A percentile compares a stretch with the other conserved stretches of the same genome.
Conservation (phyloP, 2,113 vertebrate species). For the Aspidoscelis tigris region DNA sequence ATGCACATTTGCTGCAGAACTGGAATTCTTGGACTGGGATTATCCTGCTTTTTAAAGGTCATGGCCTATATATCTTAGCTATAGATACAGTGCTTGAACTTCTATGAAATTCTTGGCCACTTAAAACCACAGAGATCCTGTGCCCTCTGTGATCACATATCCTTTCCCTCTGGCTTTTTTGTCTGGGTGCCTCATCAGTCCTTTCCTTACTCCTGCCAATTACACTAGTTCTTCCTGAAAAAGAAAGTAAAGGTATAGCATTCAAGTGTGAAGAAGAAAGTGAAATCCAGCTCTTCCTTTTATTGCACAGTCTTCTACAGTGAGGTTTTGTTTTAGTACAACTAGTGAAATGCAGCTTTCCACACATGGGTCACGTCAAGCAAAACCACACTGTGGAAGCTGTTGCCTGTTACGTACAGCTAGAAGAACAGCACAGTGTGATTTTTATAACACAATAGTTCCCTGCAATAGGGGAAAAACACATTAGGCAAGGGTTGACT, state of each 20-base stretch:
- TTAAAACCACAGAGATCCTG: background rate
- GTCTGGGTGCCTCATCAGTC: background rate
- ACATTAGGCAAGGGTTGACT: no score
- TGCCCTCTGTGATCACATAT: no score
- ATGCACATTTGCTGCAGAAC: background rate
- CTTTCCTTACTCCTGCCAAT: background rate
- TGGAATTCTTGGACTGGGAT: background rate
- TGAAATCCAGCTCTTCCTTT: no score
- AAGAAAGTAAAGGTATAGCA: background rate
- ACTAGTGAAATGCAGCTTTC: no score
- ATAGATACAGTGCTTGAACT: background rate
- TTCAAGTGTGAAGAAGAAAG: background rate
- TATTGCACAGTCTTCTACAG: no score
- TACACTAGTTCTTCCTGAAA: background rate
- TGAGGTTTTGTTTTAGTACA: no score
- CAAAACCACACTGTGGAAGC: no score
- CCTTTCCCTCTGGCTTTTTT: background rate
- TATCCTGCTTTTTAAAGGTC: background rate
- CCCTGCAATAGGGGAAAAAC: no score
- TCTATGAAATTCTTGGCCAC: background rate
- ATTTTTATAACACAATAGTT: no score
- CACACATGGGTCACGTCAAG: no score
- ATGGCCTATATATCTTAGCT: background rate
- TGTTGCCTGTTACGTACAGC: no score
- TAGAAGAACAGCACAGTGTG: no score